These are phyloP conservation scores for Corythucha ciliata DNA, from an alignment of 2,888 invertebrate genomes.

Conservation along the genomic window DNA sequence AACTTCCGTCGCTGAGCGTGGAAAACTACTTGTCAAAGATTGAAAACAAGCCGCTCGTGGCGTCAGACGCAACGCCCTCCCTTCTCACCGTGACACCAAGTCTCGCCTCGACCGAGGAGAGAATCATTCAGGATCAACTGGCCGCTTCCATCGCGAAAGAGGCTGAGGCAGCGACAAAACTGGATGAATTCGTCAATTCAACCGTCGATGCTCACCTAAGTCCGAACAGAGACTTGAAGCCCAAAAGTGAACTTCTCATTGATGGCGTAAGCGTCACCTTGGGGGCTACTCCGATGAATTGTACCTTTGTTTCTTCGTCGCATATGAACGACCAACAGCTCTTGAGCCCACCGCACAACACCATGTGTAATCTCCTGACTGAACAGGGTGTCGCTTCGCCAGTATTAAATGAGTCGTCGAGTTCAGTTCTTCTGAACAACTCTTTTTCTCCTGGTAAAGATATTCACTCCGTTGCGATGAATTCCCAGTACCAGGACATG, in stretches of 20 bases:
- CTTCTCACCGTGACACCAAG: not conserved
- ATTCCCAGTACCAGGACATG: too few species aligned
- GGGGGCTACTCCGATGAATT: conserved; percentile 14
- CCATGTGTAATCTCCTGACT: conserved; percentile 8
- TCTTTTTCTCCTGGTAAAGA: conserved; percentile 12
- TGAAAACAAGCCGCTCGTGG: conserved; percentile 15
- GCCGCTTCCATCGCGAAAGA: conserved; percentile 17
- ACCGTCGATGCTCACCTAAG: conserved; percentile 47
- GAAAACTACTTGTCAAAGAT: conserved; percentile 41
- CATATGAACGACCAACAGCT: conserved; percentile 5
- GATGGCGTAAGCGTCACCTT: conserved; percentile 2
- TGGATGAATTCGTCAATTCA: conserved; percentile 53
- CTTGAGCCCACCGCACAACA: not conserved
- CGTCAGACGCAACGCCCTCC: conserved; percentile 7
- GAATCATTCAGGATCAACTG: conserved; percentile 9
- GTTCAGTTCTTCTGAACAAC: not conserved
- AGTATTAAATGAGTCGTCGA: not conserved
- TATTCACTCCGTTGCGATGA: too few species aligned
- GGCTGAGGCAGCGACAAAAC: conserved; percentile 41
- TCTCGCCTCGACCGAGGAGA: not conserved
- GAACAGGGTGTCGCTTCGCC: conserved; percentile 1
- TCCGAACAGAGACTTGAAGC: conserved; percentile 16
- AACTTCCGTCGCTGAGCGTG: conserved; percentile 35
- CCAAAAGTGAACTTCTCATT: conserved; percentile 4
- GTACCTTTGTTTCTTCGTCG: not conserved